Conservation (phyloP, 2,888 invertebrate species). For the Chloroclysta siterata region DNA sequence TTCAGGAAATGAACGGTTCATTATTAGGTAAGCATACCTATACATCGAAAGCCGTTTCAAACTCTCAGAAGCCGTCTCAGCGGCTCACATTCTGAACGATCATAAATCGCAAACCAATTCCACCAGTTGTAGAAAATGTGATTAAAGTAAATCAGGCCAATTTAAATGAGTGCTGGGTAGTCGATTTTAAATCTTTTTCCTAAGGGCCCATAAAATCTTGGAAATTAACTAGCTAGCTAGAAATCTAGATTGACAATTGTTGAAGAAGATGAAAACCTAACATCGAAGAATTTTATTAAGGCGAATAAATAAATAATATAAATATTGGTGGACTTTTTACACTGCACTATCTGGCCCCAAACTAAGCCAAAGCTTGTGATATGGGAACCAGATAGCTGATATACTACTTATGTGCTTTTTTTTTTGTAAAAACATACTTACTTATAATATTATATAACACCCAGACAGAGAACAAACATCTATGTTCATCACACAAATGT, state of each 20-base stretch:
- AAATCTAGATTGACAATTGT: slow-evolving; percentile 68
- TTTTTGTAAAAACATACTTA: too few relatives aligned
- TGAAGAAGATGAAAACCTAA: slow-evolving; percentile 20
- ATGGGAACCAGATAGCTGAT: too few relatives aligned
- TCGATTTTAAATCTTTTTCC: slow-evolving; percentile 78
- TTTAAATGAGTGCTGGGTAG: slow-evolving; percentile 78
- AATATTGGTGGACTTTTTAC: too few relatives aligned
- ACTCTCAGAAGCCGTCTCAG: background rate
- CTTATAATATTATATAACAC: too few relatives aligned
- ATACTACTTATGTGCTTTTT: too few relatives aligned
- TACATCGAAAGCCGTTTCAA: slow-evolving; percentile 5
- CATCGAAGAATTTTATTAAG: background rate
- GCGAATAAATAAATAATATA: too few relatives aligned
- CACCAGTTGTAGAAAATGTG: slow-evolving; percentile 67
- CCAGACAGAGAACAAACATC: too few relatives aligned
- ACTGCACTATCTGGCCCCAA: too few relatives aligned
- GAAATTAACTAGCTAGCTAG: slow-evolving; percentile 47
- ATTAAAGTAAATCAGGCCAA: slow-evolving; percentile 80
- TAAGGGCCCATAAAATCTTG: slow-evolving; percentile 61
- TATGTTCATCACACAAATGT: too few relatives aligned
- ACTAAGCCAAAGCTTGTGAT: too few relatives aligned
- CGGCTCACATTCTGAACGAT: slow-evolving; percentile 10
- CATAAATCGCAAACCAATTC: slow-evolving; percentile 54
- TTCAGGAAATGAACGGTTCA: slow-evolving; percentile 10
- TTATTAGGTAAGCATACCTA: slow-evolving; percentile 4